Evolutionary conservation across 1,140 invertebrate species (phyloP), one percentile per base, ranked within the genome.

Genomic region (Pemphigus obesinymphae): DNA sequence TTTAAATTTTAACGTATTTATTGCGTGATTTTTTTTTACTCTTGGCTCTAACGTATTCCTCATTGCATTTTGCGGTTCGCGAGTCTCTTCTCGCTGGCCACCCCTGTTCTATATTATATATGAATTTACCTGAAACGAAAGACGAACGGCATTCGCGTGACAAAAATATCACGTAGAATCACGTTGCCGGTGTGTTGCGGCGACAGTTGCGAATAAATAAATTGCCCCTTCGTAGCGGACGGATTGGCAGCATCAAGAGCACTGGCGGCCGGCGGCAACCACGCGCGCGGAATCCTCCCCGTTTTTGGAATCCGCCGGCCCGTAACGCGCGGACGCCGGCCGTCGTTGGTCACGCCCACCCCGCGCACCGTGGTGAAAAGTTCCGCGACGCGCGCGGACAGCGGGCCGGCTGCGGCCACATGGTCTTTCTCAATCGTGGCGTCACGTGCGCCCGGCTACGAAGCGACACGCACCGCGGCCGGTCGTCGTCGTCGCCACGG

Each of bases 101-200:
- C n/a, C n/a, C n/a, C n/a, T n/a, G n/a, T n/a, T n/a, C n/a, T n/a
- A n/a, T n/a, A n/a, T n/a, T n/a, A n/a, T n/a, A n/a, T n/a, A 37
- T 68, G 31, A n/a, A 23, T 31, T 76, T 63, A 80, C 76, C 76
- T 80, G 76, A 80, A 43, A 43, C 17, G 76, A 26, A 61, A 80
- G 23, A 61, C 53, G 37, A 80, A 63, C 76, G 50, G 55, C 76
- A 80, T 80, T 45, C 6, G 53, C 17, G 37, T 3, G 23, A 58
- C 20, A 15, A 53, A 10, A 3, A 75, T 26, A 45, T 43, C 75
- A 7, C 53, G 75, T 17, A 40, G n/a, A 58, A 78, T 40, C n/a
- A 26, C 75, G 75, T 10, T 40, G 75, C 34, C 29, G 34, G 8
- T 20, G 4, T 7, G 20, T 23, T 26, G 34, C 34, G 1, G 2